Evolutionary conservation across 2,888 invertebrate species (phyloP).

Genomic region (Odontothrips loti): DNA sequence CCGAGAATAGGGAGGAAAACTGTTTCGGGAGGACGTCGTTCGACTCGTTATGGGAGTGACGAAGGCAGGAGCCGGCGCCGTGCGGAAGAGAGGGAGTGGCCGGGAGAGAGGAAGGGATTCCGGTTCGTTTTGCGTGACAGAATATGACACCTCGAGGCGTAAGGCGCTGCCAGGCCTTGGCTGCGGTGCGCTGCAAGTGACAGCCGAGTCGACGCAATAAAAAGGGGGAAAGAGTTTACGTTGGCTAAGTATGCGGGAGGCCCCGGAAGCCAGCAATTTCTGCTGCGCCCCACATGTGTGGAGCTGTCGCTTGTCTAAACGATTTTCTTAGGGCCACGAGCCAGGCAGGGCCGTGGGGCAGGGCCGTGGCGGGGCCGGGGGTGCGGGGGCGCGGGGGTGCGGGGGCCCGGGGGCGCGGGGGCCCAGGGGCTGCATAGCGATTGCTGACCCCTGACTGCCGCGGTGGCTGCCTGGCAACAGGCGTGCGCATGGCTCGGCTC

Average conservation of each 20-base stretch:
- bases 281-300: neutral
- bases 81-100: neutral
- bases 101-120: neutral
- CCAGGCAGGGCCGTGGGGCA: neutral
- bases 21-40: too few relatives aligned
- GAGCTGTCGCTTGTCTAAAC: neutral
- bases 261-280: neutral
- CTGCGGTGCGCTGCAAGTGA: neutral
- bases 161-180: neutral
- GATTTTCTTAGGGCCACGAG: constrained; percentile 26
- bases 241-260: neutral
- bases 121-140: constrained; percentile 19
- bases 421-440: neutral
- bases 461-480: neutral
- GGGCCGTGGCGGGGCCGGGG: neutral
- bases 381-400: neutral
- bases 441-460: neutral
- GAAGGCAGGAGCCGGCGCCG: too few relatives aligned
- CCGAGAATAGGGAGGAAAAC: too few relatives aligned
- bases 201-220: neutral
- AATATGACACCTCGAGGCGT: constrained; percentile 12
- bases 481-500: neutral
- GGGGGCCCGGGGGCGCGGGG: neutral
- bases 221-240: neutral
- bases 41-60: too few relatives aligned